Conservation (phyloP, 2,888 invertebrate species). For the Drosophila fungiperda region DNA sequence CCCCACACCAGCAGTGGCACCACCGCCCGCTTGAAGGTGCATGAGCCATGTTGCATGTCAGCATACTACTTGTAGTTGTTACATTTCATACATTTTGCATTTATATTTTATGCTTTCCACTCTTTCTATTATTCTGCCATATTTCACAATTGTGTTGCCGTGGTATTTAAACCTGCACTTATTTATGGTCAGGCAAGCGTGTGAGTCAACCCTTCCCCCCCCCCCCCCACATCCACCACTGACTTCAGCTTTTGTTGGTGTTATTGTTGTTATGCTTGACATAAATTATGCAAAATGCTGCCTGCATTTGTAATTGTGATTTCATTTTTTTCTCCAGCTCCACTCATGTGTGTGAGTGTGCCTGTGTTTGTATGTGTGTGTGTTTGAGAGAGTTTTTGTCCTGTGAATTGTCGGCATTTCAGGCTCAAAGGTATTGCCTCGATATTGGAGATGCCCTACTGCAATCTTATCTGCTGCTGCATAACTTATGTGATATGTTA, state of each 20-base stretch:
- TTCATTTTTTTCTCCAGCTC: conserved; percentile 62
- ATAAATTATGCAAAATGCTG: conserved; percentile 80
- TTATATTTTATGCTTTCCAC: conserved; percentile 60
- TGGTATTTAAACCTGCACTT: conserved; percentile 82
- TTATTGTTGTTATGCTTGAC: conserved; percentile 76
- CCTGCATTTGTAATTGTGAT: conserved; percentile 81
- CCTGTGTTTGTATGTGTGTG: conserved; percentile 5
- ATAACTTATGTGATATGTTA: conserved; percentile 73
- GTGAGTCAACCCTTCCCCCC: conserved; percentile 12
- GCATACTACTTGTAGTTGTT: conserved; percentile 68
- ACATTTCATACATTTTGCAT: conserved; percentile 67
- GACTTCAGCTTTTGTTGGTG: background rate
- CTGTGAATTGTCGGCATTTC: conserved; percentile 42
- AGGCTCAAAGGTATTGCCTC: conserved; percentile 15
- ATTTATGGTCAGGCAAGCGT: conserved; percentile 75
- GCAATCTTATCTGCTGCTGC: conserved; percentile 57
- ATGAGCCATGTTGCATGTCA: conserved; percentile 49
- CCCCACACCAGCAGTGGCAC: background rate
- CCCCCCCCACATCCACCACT: background rate
- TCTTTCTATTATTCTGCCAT: conserved; percentile 82
- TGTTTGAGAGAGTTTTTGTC: conserved; percentile 12
- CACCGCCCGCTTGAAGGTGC: conserved; percentile 14
- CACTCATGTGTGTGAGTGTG: conserved; percentile 3
- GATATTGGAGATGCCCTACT: conserved; percentile 33
- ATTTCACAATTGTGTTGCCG: conserved; percentile 82